Evolutionary conservation across 37 sponge, comb jelly and placozoan genomes (phyloP), one percentile per base, ranked within the genome.

Genomic region (Corticium candelabrum): DNA sequence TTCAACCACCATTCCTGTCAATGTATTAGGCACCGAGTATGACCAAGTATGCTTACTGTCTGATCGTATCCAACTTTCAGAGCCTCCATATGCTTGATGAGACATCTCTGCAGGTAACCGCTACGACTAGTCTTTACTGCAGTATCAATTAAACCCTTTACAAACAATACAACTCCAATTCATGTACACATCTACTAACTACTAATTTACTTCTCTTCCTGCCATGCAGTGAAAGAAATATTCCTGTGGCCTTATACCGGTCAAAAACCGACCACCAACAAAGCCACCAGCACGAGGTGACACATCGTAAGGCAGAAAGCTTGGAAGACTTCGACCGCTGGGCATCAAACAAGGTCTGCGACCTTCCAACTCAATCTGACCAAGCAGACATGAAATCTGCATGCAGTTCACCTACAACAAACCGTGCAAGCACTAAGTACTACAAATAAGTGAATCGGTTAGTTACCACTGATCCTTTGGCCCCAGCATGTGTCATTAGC

Each of bases 71-170:
- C 32, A 1, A 91, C 86, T 78, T 81, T 78, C 21, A 97, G 69
- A 0, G 94, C 94, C 82, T 97, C 99, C 67, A 97, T 78, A 72
- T 97, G 99, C 78, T 97, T 97, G 57, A 97, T 89, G 67, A 97
- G 86, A 40, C 99, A 97, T 33, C 99, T 39, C 88, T 97, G 99
- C 0, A 97, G 82, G 81, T 97, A 97, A 15, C 99, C 99, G 83
- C 95, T 94, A 34, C 99, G 89, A 81, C 99, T 97, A 38, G 99
- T 97, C 83, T 97, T 97, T 27, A 97, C 99, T 3, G 99, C 99
- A 34, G 99, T 97, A 74, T 97, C 99, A 33, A 97, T 90, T 2
- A 97, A 84, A 72, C 99, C 99, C 90, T 92, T 32, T 35, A 37
- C 34, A 76, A 80, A 27, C 29, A 69, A 11, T 2, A 41, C 27